Evolutionary conservation across 2,113 vertebrate genomes (phyloP).

Genomic region (Mormoops blainvillei): DNA sequence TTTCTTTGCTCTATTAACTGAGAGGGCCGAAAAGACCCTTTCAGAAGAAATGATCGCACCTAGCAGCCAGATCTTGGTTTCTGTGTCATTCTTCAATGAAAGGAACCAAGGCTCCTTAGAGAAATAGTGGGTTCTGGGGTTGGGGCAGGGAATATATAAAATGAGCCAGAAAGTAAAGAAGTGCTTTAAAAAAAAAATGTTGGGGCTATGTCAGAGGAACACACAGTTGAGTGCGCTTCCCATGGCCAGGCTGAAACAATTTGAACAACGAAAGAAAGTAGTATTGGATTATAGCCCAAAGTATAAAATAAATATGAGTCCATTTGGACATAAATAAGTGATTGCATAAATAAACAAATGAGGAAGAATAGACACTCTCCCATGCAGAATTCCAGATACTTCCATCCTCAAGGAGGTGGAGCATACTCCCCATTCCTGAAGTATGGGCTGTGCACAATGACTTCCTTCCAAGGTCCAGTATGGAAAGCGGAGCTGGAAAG

Average conservation of each 20-base stretch:
- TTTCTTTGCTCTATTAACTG: background rate
- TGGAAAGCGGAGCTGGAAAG: background rate
- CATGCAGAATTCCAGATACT: background rate
- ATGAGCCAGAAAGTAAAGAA: background rate
- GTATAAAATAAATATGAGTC: background rate
- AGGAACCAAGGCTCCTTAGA: background rate
- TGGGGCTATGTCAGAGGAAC: background rate
- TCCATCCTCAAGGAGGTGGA: background rate
- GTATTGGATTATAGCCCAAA: background rate
- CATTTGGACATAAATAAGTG: background rate
- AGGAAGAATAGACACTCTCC: background rate
- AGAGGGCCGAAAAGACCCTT: background rate
- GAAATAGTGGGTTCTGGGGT: background rate
- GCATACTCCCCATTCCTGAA: background rate
- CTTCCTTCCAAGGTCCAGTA: background rate
- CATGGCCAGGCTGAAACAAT: background rate
- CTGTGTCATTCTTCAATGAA: background rate
- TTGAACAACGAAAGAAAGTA: background rate
- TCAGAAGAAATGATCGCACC: background rate
- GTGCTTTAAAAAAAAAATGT: background rate
- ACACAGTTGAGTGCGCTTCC: background rate
- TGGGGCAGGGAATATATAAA: background rate
- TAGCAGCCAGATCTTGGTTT: background rate
- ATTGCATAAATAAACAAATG: background rate
- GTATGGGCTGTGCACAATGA: background rate